phyloP scores from a whole-genome alignment of 2,888 invertebrate species.

The Escarpia spicata region DNA sequence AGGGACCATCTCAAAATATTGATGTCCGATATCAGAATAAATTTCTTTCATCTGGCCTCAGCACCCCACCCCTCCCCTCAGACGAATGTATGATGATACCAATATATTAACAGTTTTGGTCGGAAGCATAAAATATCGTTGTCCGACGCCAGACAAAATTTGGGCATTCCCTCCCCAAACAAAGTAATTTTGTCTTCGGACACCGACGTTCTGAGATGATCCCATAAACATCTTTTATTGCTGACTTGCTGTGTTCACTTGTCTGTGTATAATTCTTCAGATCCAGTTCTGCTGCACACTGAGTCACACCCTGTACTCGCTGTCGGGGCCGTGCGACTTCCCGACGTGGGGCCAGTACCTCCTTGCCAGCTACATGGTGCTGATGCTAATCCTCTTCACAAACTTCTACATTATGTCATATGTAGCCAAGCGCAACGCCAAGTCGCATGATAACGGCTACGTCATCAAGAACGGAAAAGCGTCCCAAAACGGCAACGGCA shows the following conservation, averaged over 20 bases:
- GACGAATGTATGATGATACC: no score
- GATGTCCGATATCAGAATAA: no score
- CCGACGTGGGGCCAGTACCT: constrained; percentile 72
- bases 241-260: not conserved
- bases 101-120: no score
- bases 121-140: no score
- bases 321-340: constrained; percentile 84
- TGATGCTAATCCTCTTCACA: constrained; percentile 94
- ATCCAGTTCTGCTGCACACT: constrained; percentile 85
- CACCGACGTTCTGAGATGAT: no score
- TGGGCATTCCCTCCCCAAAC: no score
- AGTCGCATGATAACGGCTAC: not conserved
- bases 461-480: constrained; percentile 23
- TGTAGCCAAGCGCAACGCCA: constrained; percentile 42
- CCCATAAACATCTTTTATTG: not conserved
- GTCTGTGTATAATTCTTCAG: constrained; percentile 69
- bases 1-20: no score
- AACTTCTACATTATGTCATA: constrained; percentile 93
- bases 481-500: not conserved
- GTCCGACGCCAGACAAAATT: no score
- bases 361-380: constrained; percentile 82
- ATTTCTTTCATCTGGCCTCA: no score
- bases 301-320: constrained; percentile 82
- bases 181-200: no score
- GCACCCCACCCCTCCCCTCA: no score